phyloP scores from a whole-genome alignment of 2,113 vertebrate genomes.

The Ageneiosus marmoratus region DNA sequence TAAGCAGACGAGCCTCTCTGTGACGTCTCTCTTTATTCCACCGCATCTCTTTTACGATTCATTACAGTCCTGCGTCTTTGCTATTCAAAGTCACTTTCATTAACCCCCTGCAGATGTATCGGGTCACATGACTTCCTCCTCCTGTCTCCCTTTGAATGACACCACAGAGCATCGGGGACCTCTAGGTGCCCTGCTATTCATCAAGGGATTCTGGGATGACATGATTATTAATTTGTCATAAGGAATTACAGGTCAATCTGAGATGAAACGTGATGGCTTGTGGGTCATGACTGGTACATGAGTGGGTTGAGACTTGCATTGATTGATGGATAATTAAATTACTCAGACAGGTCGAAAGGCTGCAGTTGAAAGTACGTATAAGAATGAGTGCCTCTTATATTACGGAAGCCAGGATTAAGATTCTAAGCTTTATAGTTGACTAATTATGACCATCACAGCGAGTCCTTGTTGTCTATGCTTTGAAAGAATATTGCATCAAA shows the following conservation, averaged over 20 bases:
- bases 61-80: background rate
- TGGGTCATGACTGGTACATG: background rate
- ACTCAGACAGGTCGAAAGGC: background rate
- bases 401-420: background rate
- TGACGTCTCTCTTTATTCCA: background rate
- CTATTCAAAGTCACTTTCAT: background rate
- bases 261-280: background rate
- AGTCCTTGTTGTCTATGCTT: no score
- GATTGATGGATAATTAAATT: slow-evolving; percentile 7
- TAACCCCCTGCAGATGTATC: slow-evolving; percentile 1
- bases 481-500: background rate
- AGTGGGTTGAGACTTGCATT: background rate
- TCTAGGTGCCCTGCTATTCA: background rate
- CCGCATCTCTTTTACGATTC: background rate
- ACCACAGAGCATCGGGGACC: background rate
- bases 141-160: slow-evolving; percentile 16
- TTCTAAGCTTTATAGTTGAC: background rate
- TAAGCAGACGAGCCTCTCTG: background rate
- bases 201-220: background rate
- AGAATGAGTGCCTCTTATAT: background rate
- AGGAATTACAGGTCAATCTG: background rate
- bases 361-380: background rate
- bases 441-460: no score
- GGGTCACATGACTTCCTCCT: background rate
- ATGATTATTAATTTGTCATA: slow-evolving; percentile 24